These are phyloP conservation scores for Drosophila carrolli DNA, from an alignment of 1,140 invertebrate species.

Conservation along the genomic window DNA sequence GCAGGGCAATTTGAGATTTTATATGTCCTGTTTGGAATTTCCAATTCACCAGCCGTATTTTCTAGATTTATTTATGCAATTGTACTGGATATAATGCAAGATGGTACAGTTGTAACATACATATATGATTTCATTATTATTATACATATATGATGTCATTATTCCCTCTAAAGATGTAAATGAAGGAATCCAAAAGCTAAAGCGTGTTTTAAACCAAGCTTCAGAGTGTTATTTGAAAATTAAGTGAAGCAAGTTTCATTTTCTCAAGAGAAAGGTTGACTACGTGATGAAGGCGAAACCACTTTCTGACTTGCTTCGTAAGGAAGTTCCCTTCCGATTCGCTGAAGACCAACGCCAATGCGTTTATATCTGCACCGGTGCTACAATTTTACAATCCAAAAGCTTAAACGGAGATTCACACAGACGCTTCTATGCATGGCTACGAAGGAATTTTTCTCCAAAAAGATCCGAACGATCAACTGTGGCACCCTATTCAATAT, in stretches of 20 bases:
- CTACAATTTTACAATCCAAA: too few species aligned
- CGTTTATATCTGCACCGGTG: too few species aligned
- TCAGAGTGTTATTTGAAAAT: constrained; percentile 1
- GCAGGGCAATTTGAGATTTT: background rate
- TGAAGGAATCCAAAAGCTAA: background rate
- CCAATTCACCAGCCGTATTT: background rate
- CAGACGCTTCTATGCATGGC: too few species aligned
- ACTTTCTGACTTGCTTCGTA: too few species aligned
- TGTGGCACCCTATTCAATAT: too few species aligned
- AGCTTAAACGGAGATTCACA: too few species aligned
- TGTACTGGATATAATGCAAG: background rate
- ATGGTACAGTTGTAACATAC: constrained; percentile 1
- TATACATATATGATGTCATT: constrained; percentile 2
- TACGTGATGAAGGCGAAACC: background rate
- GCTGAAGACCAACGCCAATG: too few species aligned
- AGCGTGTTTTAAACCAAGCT: background rate
- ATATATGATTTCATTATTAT: constrained; percentile 1
- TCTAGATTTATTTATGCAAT: constrained; percentile 2
- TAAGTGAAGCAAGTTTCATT: background rate
- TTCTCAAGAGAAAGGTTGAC: too few species aligned
- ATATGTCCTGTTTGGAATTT: background rate
- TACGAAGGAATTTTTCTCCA: too few species aligned
- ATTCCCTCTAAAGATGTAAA: background rate
- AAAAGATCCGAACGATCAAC: too few species aligned
- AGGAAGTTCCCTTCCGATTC: too few species aligned